Percentiles rank a stretch among this genome's conserved stretches.
Conservation (phyloP, 2,797 vertebrate genomes). For the Darevskia nairensis region DNA sequence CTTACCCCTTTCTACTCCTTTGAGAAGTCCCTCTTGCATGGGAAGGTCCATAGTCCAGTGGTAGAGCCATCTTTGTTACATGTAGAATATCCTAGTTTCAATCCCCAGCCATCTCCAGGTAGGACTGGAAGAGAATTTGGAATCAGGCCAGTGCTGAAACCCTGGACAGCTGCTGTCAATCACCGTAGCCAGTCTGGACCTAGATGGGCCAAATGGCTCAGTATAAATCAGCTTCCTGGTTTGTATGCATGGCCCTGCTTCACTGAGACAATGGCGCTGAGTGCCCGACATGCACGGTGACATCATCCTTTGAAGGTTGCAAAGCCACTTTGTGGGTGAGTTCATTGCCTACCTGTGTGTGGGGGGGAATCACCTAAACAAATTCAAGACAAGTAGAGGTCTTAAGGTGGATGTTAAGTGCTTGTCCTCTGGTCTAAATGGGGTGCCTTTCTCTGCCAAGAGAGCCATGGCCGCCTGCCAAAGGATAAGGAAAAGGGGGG, state of each 20-base stretch:
- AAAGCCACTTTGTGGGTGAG: not conserved
- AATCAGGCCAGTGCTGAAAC: too few species aligned
- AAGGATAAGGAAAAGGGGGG: slow-evolving; percentile 15
- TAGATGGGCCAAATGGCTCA: too few species aligned
- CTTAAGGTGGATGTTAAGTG: slow-evolving; percentile 34
- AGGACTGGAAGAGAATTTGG: too few species aligned
- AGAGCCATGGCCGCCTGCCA: slow-evolving; percentile 34
- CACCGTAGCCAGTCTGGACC: too few species aligned
- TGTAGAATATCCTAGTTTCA: too few species aligned
- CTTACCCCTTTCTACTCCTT: not conserved
- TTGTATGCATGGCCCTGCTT: not conserved
- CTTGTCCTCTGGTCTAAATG: slow-evolving; percentile 48
- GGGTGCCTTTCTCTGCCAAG: slow-evolving; percentile 23
- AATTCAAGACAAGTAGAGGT: not conserved
- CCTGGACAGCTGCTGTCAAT: too few species aligned
- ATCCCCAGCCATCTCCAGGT: too few species aligned
- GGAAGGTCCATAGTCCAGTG: too few species aligned
- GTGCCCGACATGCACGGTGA: not conserved
- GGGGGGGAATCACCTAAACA: slow-evolving; percentile 11
- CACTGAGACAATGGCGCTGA: too few species aligned
- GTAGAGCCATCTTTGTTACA: too few species aligned
- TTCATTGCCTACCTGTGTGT: slow-evolving; percentile 18
- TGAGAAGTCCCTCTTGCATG: not conserved
- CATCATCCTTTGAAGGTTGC: not conserved
- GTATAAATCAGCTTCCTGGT: too few species aligned